Evolutionary conservation across 2,888 invertebrate species (phyloP), one percentile per base, ranked within the genome.

Genomic region (Abrostola tripartita): DNA sequence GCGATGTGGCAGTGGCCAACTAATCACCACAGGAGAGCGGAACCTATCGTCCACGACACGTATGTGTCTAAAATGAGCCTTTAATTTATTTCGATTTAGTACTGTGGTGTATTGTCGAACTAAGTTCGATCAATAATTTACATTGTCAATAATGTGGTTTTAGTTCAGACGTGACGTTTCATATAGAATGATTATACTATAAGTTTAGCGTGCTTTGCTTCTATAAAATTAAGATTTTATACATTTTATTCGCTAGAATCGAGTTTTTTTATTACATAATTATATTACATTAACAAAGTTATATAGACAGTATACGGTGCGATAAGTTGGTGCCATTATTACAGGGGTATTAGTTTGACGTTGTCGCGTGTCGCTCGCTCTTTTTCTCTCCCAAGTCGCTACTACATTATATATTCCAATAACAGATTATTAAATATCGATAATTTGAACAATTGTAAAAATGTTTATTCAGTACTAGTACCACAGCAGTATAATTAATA

Each of bases 311-410:
- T 93, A 93, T 92, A 93, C 93, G 94, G 94, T 94, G 94, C 94
- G 94, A 92, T 92, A 91, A 92, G 93, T 94, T 94, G 94, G 94
- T 94, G 94, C 94, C 94, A 94, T 94, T 94, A 92, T 93, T 94
- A 94, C 94, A 94, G 93, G 93, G 94, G 93, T 92, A 91, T 92
- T 90, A 91, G 92, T 92, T 91, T 86, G 88, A 85, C 83, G 88
- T 88, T 82, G 87, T 86, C 83, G 84, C 85, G 87, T 85, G 84
- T 83, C 85, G 85, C 85, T 88, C 80, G 82, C 90, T 90, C 87
- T 85, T 88, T 79, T 85, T 84, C 71, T 74, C 68, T 68, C 65
- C 37, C 62, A 37, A 51, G 49, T 68, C 54, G 61, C 64, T 67
- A 61, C 65, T 55, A 65, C 4, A 24, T 24, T 24, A 24, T 24